These are phyloP conservation scores for Penaeus monodon DNA, from an alignment of 2,888 invertebrate species.

Conservation along the genomic window DNA sequence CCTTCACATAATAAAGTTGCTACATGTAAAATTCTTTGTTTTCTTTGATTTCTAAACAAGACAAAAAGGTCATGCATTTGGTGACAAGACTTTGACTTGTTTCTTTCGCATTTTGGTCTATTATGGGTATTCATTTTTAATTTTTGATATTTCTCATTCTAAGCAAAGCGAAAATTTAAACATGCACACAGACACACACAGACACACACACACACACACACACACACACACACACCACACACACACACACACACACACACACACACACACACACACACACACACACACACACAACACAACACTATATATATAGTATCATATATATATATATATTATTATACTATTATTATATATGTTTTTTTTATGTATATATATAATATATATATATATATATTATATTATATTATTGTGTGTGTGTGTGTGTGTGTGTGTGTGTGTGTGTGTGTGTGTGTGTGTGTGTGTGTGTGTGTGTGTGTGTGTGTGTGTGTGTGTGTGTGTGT, in stretches of 20 bases:
- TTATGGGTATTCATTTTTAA: too few species aligned
- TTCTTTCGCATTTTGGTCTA: too few species aligned
- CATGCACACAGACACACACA: neutral
- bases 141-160: too few species aligned
- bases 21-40: too few species aligned
- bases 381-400: slow-evolving; percentile 25
- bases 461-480: too few species aligned
- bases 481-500: too few species aligned
- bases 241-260: neutral
- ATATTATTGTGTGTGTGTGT: neutral
- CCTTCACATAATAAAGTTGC: too few species aligned
- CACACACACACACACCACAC: neutral
- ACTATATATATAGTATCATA: slow-evolving; percentile 15
- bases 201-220: neutral
- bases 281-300: slow-evolving; percentile 6
- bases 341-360: slow-evolving; percentile 7
- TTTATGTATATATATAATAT: slow-evolving; percentile 19
- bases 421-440: neutral
- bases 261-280: neutral
- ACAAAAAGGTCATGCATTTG: too few species aligned
- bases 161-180: too few species aligned
- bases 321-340: neutral
- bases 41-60: too few species aligned
- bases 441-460: too few species aligned
- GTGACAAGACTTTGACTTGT: too few species aligned